Conservation (phyloP, 2,113 vertebrate genomes). For the Entomyzon cyanotis region DNA sequence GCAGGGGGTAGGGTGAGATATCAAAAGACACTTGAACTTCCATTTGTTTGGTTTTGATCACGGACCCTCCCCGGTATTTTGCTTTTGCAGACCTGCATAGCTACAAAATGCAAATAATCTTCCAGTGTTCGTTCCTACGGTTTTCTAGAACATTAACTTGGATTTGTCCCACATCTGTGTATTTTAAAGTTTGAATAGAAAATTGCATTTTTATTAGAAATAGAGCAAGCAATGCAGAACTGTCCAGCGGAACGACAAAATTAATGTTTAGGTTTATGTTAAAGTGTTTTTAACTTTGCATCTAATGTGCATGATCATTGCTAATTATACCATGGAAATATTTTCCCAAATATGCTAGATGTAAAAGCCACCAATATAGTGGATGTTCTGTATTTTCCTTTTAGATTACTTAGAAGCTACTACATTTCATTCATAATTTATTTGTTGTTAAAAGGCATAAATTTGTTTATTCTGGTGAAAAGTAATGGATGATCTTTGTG, state of each 20-base stretch:
- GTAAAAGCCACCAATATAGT: background rate
- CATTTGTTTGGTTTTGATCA: background rate
- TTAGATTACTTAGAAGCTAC: background rate
- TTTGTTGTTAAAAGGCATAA: background rate
- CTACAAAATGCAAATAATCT: background rate
- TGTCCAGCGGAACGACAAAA: background rate
- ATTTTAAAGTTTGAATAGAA: background rate
- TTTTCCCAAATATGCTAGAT: background rate
- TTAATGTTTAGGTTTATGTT: background rate
- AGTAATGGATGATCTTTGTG: background rate
- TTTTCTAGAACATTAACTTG: background rate
- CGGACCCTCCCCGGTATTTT: rapidly evolving
- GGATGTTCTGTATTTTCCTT: background rate
- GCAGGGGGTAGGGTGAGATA: background rate
- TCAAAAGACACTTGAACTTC: conserved; percentile 15
- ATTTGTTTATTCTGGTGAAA: background rate
- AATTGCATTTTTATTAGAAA: background rate
- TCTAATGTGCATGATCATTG: background rate
- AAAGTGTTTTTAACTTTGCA: background rate
- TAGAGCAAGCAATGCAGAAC: background rate
- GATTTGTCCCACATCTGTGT: background rate
- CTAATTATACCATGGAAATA: background rate
- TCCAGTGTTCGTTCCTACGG: background rate
- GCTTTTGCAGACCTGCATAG: background rate
- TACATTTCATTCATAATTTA: background rate